Conservation (phyloP, 2,888 invertebrate genomes). For the Athalia cordata region DNA sequence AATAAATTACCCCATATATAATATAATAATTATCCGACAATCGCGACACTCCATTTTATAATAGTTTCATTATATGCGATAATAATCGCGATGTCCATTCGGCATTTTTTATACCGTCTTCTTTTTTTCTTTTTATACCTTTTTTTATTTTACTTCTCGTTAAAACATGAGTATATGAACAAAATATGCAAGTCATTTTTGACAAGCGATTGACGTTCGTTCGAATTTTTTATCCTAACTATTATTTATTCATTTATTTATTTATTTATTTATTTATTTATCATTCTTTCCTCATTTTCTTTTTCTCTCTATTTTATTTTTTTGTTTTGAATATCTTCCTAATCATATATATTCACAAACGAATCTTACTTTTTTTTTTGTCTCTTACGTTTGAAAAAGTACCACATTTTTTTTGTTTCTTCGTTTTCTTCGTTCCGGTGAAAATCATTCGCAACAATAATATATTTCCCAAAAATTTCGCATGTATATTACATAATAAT, state of each 20-base stretch:
- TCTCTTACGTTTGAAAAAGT: background rate
- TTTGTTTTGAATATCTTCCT: background rate
- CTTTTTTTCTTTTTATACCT: too few relatives aligned
- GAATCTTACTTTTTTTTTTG: background rate
- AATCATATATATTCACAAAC: background rate
- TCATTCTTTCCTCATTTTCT: background rate
- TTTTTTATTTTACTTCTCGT: too few relatives aligned
- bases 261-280: background rate
- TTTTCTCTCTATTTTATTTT: background rate
- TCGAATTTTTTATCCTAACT: constrained; percentile 17
- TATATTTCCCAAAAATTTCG: constrained; percentile 33
- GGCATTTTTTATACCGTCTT: too few relatives aligned
- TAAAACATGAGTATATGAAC: too few relatives aligned
- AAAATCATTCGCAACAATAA: constrained; percentile 25
- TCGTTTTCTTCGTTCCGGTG: background rate
- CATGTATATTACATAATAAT: background rate
- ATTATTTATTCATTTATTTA: background rate
- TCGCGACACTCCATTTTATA: too few relatives aligned
- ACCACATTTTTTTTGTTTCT: background rate
- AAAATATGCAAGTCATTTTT: too few relatives aligned
- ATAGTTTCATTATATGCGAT: too few relatives aligned
- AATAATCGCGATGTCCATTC: too few relatives aligned
- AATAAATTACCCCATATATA: background rate
- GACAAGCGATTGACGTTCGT: background rate
- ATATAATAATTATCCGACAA: too few relatives aligned